Evolutionary conservation across 2,113 vertebrate genomes (phyloP).

Genomic region (Atractosteus spatula): DNA sequence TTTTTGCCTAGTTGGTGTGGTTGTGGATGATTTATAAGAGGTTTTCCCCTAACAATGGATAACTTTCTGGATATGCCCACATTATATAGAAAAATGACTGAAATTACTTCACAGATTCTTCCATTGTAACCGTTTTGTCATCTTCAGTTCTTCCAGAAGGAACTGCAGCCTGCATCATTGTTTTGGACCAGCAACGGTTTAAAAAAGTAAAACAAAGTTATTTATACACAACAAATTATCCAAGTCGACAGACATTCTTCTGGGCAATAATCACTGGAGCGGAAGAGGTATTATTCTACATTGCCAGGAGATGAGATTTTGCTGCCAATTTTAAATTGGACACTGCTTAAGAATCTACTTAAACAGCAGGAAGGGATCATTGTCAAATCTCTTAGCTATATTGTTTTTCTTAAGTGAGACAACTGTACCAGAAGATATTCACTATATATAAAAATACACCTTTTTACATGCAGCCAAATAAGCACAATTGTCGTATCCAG

Average conservation of each 20-base stretch:
- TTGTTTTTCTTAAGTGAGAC: constrained; percentile 14
- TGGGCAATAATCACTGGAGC: constrained; percentile 44
- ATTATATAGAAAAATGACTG: too few species aligned
- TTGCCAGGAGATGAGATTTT: constrained; percentile 39
- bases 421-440: neutral
- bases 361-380: constrained; percentile 25
- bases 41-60: too few species aligned
- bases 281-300: constrained; percentile 47
- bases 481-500: too few species aligned
- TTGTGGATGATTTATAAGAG: too few species aligned
- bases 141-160: neutral
- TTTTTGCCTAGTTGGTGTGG: too few species aligned
- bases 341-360: constrained; percentile 42
- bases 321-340: constrained; percentile 22
- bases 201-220: constrained; percentile 41
- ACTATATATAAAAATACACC: too few species aligned
- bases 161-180: constrained; percentile 37
- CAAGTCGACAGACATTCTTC: constrained; percentile 37
- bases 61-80: too few species aligned
- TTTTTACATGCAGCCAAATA: too few species aligned
- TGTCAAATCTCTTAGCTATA: constrained; percentile 14
- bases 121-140: too few species aligned
- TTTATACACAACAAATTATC: constrained; percentile 48
- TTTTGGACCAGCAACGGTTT: constrained; percentile 27
- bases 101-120: too few species aligned